Percentiles rank a stretch among this genome's conserved stretches.
Evolutionary conservation across 2,888 invertebrate genomes (phyloP).

Genomic region (Drosophila antonietae): DNA sequence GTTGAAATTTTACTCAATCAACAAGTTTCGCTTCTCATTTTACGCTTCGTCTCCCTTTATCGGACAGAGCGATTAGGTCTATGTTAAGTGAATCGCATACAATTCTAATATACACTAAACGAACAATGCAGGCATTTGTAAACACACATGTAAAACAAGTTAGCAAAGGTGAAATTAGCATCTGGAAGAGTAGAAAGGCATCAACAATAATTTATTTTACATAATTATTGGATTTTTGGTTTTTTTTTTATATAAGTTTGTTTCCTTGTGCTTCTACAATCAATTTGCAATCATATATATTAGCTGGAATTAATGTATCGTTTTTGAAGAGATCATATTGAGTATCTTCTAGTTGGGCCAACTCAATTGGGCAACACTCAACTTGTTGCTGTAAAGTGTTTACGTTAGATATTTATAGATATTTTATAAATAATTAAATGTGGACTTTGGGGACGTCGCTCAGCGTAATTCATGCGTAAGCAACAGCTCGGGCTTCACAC

Average conservation of each 20-base stretch:
- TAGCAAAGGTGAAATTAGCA: too few species aligned
- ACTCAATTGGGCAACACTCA: not conserved
- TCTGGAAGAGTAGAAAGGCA: too few species aligned
- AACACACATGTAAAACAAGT: not conserved
- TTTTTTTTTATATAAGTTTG: too few species aligned
- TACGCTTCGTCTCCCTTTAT: constrained; percentile 72
- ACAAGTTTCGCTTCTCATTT: constrained; percentile 76
- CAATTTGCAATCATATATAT: too few species aligned
- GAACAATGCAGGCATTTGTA: not conserved
- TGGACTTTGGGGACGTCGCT: constrained; percentile 49
- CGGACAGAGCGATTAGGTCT: constrained; percentile 15
- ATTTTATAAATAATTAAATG: constrained; percentile 64
- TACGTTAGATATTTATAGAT: constrained; percentile 65
- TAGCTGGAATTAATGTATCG: not conserved
- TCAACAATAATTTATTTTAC: too few species aligned
- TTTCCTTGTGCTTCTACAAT: too few species aligned
- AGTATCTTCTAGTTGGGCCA: not conserved
- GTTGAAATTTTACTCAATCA: constrained; percentile 75
- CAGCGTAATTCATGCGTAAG: constrained; percentile 69
- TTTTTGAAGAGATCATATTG: too few species aligned
- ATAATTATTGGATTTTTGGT: too few species aligned
- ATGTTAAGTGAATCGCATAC: constrained; percentile 22
- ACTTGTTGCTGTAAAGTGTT: not conserved
- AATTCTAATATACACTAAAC: constrained; percentile 2
- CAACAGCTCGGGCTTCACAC: constrained; percentile 14